Evolutionary conservation across 2,113 vertebrate genomes (phyloP).

Genomic region (Pelecanoides urinatrix): DNA sequence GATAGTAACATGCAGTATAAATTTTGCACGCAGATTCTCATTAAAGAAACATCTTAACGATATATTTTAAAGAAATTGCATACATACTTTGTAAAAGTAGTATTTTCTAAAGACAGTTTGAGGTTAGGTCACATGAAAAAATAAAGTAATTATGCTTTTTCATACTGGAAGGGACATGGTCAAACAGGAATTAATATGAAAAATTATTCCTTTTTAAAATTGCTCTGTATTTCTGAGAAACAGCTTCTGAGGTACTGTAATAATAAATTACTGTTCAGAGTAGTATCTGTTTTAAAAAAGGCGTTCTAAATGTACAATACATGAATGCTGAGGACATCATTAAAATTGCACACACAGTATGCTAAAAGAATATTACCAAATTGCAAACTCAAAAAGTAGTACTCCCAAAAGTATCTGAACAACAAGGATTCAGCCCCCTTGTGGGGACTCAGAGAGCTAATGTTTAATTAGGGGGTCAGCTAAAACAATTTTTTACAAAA

Average conservation of each 20-base stretch:
- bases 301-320: not conserved
- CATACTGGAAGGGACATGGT: not conserved
- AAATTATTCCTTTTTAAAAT: not conserved
- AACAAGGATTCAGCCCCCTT: not conserved
- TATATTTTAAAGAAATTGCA: slow-evolving; percentile 13
- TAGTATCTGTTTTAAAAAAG: not conserved
- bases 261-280: not conserved
- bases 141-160: not conserved
- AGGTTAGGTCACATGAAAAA: slow-evolving; percentile 14
- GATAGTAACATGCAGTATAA: not conserved
- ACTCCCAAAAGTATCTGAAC: not conserved
- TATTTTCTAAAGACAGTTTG: slow-evolving; percentile 22
- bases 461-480: not conserved
- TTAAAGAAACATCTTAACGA: slow-evolving; percentile 37
- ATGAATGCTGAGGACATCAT: not conserved
- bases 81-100: not conserved
- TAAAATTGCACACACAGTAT: not conserved
- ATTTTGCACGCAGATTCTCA: not conserved
- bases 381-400: not conserved
- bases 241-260: not conserved
- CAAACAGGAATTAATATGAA: slow-evolving; percentile 17
- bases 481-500: not conserved
- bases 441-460: not conserved
- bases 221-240: slow-evolving; percentile 10
- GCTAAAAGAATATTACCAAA: not conserved